Conservation (phyloP, 2,797 vertebrate species). For the Hoplostethus mediterraneus region DNA sequence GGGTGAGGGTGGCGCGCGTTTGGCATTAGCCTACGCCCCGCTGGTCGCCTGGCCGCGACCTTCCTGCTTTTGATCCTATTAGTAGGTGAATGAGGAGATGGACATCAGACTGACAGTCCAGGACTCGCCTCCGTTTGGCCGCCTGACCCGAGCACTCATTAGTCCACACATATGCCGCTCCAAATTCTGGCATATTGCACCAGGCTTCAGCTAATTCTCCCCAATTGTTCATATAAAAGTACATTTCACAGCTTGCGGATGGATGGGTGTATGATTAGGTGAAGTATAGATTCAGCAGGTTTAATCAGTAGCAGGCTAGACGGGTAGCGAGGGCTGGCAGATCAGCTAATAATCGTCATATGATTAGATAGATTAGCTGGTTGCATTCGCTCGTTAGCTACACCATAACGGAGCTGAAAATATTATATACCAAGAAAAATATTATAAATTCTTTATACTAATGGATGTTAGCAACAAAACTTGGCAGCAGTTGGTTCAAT, state of each 20-base stretch:
- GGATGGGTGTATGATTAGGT: constrained; percentile 4
- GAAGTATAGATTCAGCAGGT: constrained; percentile 1
- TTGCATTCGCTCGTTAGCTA: constrained; percentile 4
- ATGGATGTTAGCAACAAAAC: too few relatives aligned
- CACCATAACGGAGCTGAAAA: background rate
- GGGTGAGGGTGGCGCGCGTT: constrained; percentile 70
- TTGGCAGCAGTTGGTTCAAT: too few relatives aligned
- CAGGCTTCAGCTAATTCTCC: constrained; percentile 46
- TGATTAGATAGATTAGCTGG: background rate
- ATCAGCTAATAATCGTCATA: constrained; percentile 10
- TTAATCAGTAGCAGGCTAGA: constrained; percentile 23
- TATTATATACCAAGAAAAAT: too few relatives aligned
- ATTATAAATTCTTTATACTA: too few relatives aligned
- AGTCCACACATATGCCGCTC: constrained; percentile 65
- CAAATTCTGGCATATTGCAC: constrained; percentile 49
- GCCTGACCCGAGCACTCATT: constrained; percentile 65
- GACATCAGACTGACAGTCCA: constrained; percentile 78
- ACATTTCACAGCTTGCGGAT: constrained; percentile 19
- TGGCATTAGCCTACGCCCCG: constrained; percentile 68
- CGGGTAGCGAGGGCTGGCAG: background rate
- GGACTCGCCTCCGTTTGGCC: constrained; percentile 54
- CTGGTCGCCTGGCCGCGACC: constrained; percentile 68
- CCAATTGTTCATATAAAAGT: constrained; percentile 42
- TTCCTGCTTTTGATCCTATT: constrained; percentile 84
- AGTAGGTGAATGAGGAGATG: constrained; percentile 78